Conservation (phyloP, 2,888 invertebrate species). For the Patella ulyssiponensis region DNA sequence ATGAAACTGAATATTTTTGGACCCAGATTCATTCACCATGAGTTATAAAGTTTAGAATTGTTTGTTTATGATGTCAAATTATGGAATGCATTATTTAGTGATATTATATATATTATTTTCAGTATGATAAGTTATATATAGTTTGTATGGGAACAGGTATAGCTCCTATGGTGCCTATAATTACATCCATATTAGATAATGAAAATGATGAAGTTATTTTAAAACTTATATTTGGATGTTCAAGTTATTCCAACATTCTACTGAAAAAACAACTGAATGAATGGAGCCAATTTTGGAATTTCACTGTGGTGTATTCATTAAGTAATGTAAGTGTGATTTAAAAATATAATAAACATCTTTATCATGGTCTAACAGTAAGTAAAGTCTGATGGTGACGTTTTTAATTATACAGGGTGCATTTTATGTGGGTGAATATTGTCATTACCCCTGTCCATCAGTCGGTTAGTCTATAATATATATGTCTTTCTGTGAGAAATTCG, state of each 20-base stretch:
- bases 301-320: constrained; percentile 79
- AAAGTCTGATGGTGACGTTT: too few relatives aligned
- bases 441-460: too few relatives aligned
- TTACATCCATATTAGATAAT: constrained; percentile 78
- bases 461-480: too few relatives aligned
- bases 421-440: too few relatives aligned
- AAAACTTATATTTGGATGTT: constrained; percentile 78
- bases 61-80: too few relatives aligned
- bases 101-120: constrained; percentile 23
- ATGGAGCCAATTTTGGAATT: constrained; percentile 82
- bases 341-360: not conserved
- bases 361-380: too few relatives aligned
- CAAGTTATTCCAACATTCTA: constrained; percentile 76
- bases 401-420: too few relatives aligned
- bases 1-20: too few relatives aligned
- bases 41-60: too few relatives aligned
- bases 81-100: too few relatives aligned
- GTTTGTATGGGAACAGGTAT: constrained; percentile 84
- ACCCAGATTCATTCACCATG: too few relatives aligned
- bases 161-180: constrained; percentile 80
- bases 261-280: constrained; percentile 78
- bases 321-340: constrained; percentile 64
- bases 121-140: constrained; percentile 65
- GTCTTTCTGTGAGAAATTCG: too few relatives aligned
- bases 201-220: constrained; percentile 80